Conservation (phyloP, 2,888 invertebrate genomes). For the Acrobasis consociella region DNA sequence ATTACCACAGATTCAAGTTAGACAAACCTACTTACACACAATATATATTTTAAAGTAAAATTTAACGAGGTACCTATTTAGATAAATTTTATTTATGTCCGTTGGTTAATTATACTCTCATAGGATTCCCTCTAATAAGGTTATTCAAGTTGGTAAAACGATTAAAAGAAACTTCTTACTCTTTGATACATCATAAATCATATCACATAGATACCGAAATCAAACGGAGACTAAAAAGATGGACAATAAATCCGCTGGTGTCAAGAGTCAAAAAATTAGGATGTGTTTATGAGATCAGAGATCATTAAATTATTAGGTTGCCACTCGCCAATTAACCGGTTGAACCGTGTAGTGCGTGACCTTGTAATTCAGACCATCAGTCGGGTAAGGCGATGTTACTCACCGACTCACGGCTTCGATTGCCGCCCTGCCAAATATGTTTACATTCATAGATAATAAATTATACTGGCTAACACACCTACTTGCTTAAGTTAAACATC, state of each 20-base stretch:
- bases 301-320: constrained; percentile 62
- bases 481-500: no score
- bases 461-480: not conserved
- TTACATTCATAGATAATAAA: constrained; percentile 28
- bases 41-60: not conserved
- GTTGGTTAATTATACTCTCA: no score
- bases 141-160: no score
- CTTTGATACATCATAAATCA: not conserved
- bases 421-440: constrained; percentile 47
- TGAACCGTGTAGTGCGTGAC: constrained; percentile 63
- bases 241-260: not conserved
- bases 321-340: constrained; percentile 59
- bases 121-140: no score
- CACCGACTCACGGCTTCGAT: constrained; percentile 22
- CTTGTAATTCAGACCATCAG: constrained; percentile 69
- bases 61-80: not conserved
- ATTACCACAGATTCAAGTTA: not conserved
- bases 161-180: no score
- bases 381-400: constrained; percentile 58
- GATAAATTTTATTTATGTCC: not conserved
- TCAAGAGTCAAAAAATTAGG: constrained; percentile 38
- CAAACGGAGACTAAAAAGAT: not conserved
- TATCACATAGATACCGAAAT: not conserved
- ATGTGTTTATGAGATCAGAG: constrained; percentile 72
- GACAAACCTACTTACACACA: not conserved